Evolutionary conservation across 2,113 vertebrate species (phyloP), one percentile per base, ranked within the genome.

Genomic region (Thamnophis sirtalis): DNA sequence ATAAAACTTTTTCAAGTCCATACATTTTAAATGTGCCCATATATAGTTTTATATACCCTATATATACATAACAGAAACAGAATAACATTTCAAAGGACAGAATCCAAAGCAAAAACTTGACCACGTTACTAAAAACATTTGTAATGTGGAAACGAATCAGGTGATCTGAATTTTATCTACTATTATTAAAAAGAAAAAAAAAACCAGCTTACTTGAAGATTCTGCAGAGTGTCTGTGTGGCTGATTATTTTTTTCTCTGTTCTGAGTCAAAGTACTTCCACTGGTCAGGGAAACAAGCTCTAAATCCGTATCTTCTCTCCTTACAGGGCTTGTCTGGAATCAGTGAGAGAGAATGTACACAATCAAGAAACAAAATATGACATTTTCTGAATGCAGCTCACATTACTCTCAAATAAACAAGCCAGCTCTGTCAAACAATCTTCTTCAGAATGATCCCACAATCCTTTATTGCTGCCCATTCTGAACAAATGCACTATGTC

Each of bases 291-390:
- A 97, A 97, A 96, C 96, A 92, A 96, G 91, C 92, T 98, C 97
- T 95, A 98, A 98, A 98, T 98, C 98, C 93, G 63, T 97, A 96
- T 97, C 96, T 96, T 98, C 98, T 97, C 97, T 97, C 95, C 97
- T 97, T 97, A 98, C 98, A 95, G 96, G 93, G 95, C 97, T 98
- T 96, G 98, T 98, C 99, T 99, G 96, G 95, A 97, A 97, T 96
- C 97, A 97, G 96, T 95, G 95, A 97, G 97, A 97, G 97, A 97
- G 97, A 97, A 98, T 97, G 97, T 98, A 98, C 97, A 98, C 97
- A 98, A 97, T 97, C 97, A 98, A 97, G 97, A 98, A 98, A 97
- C 97, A 97, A 98, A 98, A 98, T 97, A 97, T 97, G 96, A 97
- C 97, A 97, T 97, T 97, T 97, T 98, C 97, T 98, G 96, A 96